Evolutionary conservation across 2,888 invertebrate species (phyloP).

Genomic region (Ceratothoa steindachneri): DNA sequence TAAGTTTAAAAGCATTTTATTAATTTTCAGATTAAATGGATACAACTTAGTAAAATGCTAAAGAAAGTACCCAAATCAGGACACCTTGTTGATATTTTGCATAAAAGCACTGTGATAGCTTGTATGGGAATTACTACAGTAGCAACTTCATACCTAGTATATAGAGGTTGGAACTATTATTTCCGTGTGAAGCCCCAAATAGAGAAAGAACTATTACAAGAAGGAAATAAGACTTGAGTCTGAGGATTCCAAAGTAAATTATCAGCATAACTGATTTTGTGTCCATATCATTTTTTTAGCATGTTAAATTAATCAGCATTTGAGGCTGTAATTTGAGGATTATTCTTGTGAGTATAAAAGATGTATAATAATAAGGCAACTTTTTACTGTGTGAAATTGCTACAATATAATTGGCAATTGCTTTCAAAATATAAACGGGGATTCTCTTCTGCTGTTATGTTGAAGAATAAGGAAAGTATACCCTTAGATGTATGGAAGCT

Average conservation of each 20-base stretch:
- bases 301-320: too few species aligned
- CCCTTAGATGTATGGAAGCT: slow-evolving; percentile 52
- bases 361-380: too few species aligned
- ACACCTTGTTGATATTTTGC: neutral
- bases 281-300: too few species aligned
- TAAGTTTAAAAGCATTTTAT: too few species aligned
- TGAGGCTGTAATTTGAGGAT: too few species aligned
- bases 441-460: neutral
- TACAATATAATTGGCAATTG: neutral
- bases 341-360: too few species aligned
- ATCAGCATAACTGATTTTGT: neutral
- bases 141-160: neutral
- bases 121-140: neutral
- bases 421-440: neutral
- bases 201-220: neutral
- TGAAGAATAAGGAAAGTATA: neutral
- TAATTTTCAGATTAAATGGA: too few species aligned
- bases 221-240: neutral
- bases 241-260: neutral
- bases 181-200: neutral
- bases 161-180: neutral
- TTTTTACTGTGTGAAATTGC: neutral
- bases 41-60: too few species aligned
- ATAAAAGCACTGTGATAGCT: neutral
- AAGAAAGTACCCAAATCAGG: neutral